Percentiles rank a stretch among this genome's conserved stretches.
These are phyloP conservation scores for Chlorodrepanis virens DNA, from an alignment of 2,113 vertebrate species.

Conservation along the genomic window DNA sequence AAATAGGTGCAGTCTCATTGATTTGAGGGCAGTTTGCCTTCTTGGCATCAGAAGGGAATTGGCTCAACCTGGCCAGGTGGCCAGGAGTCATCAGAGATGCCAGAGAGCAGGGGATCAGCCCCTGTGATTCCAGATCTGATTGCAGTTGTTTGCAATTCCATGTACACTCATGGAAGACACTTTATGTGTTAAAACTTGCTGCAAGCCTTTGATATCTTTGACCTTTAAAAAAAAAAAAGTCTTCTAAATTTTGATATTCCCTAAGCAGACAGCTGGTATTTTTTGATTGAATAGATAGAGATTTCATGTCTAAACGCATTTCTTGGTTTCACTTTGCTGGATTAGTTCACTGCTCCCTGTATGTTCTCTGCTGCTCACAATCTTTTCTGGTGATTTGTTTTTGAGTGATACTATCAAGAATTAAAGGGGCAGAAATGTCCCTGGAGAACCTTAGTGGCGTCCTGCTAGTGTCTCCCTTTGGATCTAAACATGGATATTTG, in stretches of 20 bases:
- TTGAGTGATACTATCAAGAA: background rate
- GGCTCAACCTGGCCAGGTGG: background rate
- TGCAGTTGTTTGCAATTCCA: background rate
- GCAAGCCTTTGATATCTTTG: slow-evolving; percentile 73
- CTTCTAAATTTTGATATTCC: slow-evolving; percentile 70
- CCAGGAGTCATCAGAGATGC: background rate
- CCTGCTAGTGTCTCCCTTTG: background rate
- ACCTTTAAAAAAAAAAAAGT: slow-evolving; percentile 27
- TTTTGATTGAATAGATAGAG: slow-evolving; percentile 75
- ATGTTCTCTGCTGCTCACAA: background rate
- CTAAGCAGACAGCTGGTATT: slow-evolving; percentile 66
- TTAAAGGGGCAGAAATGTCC: background rate
- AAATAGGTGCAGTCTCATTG: background rate
- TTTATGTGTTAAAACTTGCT: slow-evolving; percentile 65
- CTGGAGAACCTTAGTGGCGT: background rate
- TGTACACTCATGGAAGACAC: slow-evolving; percentile 9
- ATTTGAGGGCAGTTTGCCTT: background rate
- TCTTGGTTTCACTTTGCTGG: slow-evolving; percentile 21
- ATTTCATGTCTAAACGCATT: slow-evolving; percentile 62
- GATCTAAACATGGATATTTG: background rate
- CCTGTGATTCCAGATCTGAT: background rate
- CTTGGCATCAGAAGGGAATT: background rate
- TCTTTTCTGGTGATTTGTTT: background rate
- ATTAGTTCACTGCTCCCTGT: background rate
- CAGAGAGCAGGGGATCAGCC: background rate